Base-by-base conservation (phyloP, 2,888 invertebrate species). In the Drosophila crucigera region DNA sequence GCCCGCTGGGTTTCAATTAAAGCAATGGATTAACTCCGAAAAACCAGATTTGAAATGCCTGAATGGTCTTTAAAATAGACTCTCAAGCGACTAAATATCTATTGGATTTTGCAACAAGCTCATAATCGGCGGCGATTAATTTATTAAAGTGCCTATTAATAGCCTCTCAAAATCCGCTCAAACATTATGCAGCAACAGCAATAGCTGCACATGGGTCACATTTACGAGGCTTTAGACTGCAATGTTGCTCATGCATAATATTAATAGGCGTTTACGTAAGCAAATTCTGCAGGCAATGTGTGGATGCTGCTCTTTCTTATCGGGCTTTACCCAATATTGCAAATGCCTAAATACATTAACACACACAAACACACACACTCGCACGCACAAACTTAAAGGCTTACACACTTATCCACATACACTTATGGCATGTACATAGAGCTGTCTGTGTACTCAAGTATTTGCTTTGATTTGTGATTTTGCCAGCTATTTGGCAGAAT, bases 131-230 rank as follows among this genome's bases (percentile, higher is more conserved):
- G 55, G 16, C 33, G 63, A 75, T 79, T 84, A 89, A 87, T 84
- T 89, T 84, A 84, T 82, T 89, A 70, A 82, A 89, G 88, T 84
- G 79, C 76, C 61, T 71, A 61, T 66, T 67, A 73, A 84, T 78
- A 55, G 72, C 68, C 63, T 61, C 55, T 65, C 71, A 41, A 64
- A 83, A 78, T 80, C 74, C 52, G 58, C 52, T 60, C 60, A 58
- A 50, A 60, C 60, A 60, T 39, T 63, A 50, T 49, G 63, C 66
- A 68, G 55, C 76, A 53, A 7, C 22, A 16, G 22, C 22, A 47
- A 47, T 52, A 64, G 30, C 30, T 68, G 67, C 49, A 56, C 54
- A 28, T 71, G 70, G 73, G 76, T 61, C 74, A 78, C 72, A 89
- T 78, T 87, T 84, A 78, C 59, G 69, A 56, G 59, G 68, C 64